phyloP scores from a whole-genome alignment of 2,113 vertebrate genomes.

The Indri indri region DNA sequence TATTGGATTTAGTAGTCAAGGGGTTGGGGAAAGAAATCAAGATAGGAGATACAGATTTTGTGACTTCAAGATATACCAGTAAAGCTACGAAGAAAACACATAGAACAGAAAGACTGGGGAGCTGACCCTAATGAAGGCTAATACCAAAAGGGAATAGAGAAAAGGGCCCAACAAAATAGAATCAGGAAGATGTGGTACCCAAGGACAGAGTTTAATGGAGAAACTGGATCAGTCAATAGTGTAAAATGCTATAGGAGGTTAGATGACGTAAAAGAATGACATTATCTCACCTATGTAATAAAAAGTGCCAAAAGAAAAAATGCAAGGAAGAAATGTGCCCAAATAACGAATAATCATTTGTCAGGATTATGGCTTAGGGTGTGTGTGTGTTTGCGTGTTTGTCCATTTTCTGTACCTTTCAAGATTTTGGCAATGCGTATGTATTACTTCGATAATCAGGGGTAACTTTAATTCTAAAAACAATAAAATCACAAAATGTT shows the following conservation, averaged over 20 bases:
- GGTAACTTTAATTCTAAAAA: conserved; percentile 38
- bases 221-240: not conserved
- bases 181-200: not conserved
- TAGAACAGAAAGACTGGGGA: not conserved
- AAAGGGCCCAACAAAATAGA: not conserved
- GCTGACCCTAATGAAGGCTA: not conserved
- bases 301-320: not conserved
- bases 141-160: not conserved
- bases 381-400: not conserved
- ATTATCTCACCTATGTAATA: not conserved
- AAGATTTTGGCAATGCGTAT: not conserved
- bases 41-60: not conserved
- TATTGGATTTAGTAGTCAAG: not conserved
- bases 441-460: not conserved
- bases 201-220: not conserved
- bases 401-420: not conserved
- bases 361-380: not conserved
- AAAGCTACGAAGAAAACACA: not conserved
- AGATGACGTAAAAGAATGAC: not conserved
- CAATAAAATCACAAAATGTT: not conserved
- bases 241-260: not conserved
- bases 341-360: not conserved
- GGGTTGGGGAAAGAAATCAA: not conserved
- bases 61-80: not conserved
- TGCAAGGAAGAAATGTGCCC: not conserved